These are phyloP conservation scores for Norana najaformis DNA, from an alignment of 2,888 invertebrate genomes.

Conservation along the genomic window DNA sequence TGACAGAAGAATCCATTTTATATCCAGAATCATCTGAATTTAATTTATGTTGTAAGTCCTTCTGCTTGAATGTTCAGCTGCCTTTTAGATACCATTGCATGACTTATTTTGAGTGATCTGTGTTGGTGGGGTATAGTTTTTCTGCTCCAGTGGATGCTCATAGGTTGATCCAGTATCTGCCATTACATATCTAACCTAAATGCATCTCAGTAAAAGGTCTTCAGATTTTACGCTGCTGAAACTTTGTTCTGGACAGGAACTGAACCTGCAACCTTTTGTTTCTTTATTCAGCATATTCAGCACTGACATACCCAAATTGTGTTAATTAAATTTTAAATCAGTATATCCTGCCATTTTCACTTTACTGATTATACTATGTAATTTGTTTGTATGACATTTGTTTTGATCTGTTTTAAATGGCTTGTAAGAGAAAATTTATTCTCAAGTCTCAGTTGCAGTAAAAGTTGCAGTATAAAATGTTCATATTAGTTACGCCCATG, in stretches of 20 bases:
- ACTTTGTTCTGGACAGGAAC: not conserved
- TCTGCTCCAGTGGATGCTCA: too few relatives aligned
- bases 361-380: not conserved
- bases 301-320: not conserved
- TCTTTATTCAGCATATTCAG: too few relatives aligned
- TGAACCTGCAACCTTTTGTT: not conserved
- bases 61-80: not conserved
- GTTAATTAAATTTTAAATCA: not conserved
- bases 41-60: too few relatives aligned
- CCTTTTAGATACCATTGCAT: not conserved
- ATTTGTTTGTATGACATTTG: not conserved
- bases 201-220: too few relatives aligned
- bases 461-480: too few relatives aligned
- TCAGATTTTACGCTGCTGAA: too few relatives aligned
- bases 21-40: too few relatives aligned
- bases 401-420: not conserved
- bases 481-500: not conserved
- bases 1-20: not conserved
- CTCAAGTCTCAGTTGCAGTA: not conserved
- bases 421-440: conserved; percentile 6
- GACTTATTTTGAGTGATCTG: not conserved
- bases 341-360: not conserved
- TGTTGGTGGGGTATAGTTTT: too few relatives aligned
- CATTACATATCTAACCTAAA: too few relatives aligned
- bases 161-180: too few relatives aligned